phyloP scores from a whole-genome alignment of 2,113 vertebrate genomes.

The Mesoclemmys tuberculata region DNA sequence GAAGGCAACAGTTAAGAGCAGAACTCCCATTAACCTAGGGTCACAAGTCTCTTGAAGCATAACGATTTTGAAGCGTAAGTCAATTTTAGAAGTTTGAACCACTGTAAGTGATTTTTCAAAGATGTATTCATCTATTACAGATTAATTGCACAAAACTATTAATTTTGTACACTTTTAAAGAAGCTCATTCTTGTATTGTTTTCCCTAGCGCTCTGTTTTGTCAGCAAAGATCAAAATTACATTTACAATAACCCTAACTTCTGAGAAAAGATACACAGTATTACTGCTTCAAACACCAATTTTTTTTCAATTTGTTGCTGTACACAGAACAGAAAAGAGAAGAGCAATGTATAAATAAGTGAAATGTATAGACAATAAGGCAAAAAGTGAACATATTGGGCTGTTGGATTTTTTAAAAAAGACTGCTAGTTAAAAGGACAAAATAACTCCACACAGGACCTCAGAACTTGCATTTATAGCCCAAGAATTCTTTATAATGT shows the following conservation, averaged over 20 bases:
- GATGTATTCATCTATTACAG: not conserved
- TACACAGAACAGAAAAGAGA: not conserved
- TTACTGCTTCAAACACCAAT: too few relatives aligned
- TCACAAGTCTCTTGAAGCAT: not conserved
- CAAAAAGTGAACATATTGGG: not conserved
- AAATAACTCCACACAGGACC: not conserved
- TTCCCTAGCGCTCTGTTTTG: not conserved
- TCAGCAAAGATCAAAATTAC: not conserved
- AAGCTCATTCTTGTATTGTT: not conserved
- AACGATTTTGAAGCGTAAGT: not conserved
- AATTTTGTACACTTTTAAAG: not conserved
- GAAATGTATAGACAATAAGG: not conserved
- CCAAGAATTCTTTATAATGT: not conserved
- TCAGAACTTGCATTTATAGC: not conserved
- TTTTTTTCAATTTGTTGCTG: not conserved
- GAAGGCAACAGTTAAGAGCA: not conserved
- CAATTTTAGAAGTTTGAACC: not conserved
- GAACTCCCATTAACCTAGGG: not conserved
- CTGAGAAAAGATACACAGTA: not conserved
- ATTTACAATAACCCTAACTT: not conserved
- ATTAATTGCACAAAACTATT: not conserved
- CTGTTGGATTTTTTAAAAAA: not conserved
- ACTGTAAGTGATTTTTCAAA: not conserved
- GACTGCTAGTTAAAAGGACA: not conserved
- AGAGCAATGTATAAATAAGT: not conserved